A percentile compares a stretch with the other conserved stretches of the same genome.
Evolutionary conservation across 2,797 vertebrate genomes (phyloP).

Genomic region (Luscinia megarhynchos): DNA sequence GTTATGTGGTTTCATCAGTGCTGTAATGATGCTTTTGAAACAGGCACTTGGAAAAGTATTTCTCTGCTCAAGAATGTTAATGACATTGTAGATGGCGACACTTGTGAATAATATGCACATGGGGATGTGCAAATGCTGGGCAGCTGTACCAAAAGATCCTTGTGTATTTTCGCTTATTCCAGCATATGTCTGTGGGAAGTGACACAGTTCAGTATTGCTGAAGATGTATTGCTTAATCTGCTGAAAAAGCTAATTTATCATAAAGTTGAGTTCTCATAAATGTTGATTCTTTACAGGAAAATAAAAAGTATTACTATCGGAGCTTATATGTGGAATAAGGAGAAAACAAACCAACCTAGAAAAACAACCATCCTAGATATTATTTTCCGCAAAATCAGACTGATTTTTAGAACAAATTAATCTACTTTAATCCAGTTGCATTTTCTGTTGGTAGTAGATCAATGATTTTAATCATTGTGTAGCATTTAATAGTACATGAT

Average conservation of each 20-base stretch:
- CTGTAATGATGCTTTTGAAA: neutral
- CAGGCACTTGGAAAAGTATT: neutral
- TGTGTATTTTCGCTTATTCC: neutral
- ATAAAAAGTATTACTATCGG: neutral
- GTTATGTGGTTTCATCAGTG: neutral
- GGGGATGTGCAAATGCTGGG: neutral
- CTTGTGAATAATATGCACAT: neutral
- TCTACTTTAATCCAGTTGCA: conserved; percentile 23
- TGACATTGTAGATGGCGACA: neutral
- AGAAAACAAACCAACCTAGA: neutral
- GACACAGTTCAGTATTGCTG: neutral
- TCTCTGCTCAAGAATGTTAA: neutral
- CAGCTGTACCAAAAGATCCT: neutral
- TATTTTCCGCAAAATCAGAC: neutral
- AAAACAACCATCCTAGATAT: neutral
- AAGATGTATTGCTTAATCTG: neutral
- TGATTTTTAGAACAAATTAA: conserved; percentile 4
- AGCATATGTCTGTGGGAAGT: neutral
- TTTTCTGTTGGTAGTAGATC: conserved; percentile 6
- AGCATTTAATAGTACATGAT: neutral
- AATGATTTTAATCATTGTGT: conserved; percentile 22
- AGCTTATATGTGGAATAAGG: neutral
- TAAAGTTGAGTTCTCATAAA: neutral
- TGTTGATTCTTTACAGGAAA: neutral
- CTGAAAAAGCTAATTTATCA: neutral